Evolutionary conservation across 2,113 vertebrate genomes (phyloP), one percentile per base, ranked within the genome.

Genomic region (Corythoichthys haematopterus): DNA sequence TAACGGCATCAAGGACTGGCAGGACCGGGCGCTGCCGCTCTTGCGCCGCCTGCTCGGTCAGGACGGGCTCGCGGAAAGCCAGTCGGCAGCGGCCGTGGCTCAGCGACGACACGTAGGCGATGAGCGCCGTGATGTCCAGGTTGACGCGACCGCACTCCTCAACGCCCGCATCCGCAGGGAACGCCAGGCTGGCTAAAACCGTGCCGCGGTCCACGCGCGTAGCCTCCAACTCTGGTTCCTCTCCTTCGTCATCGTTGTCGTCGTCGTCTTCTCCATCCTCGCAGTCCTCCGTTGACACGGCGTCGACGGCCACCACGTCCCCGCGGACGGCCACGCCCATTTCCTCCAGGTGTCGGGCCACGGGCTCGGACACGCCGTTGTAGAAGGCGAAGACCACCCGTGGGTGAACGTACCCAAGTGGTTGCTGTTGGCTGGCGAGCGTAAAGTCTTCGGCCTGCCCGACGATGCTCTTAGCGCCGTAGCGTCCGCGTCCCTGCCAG

Each of bases 401-500:
- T 0, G 97, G 97, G 60, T 92, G 93, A 74, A 89, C 91, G 77
- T 97, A 98, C 63, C 97, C 94, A 64, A 99, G 93, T 0, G 93
- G 94, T 72, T 97, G 96, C 85, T 98, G 96, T 33, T 3, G 70
- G 80, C 95, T 97, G 3, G 97, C 97, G 79, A 87, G 89, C 50
- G 98, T 87, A 74, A 96, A 99, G 81, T 96, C 95, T 76, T 94
- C 91, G 0, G 96, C 97, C 83, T 99, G 97, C 13, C 93, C 86
- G 33, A 96, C 88, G 64, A 98, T 57, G 13, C 94, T 97, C 77
- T 95, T 96, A 87, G 97, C 95, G 0, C 97, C 96, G 60, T 97
- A 98, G 62, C 98, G 97, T n/a, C 96, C 96, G 47, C 95, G 90
- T 28, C 97, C 97, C 71, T 95, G 89, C 97, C 96, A 98, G 84